Conservation (phyloP, 2,113 vertebrate species). For the Turnix velox region DNA sequence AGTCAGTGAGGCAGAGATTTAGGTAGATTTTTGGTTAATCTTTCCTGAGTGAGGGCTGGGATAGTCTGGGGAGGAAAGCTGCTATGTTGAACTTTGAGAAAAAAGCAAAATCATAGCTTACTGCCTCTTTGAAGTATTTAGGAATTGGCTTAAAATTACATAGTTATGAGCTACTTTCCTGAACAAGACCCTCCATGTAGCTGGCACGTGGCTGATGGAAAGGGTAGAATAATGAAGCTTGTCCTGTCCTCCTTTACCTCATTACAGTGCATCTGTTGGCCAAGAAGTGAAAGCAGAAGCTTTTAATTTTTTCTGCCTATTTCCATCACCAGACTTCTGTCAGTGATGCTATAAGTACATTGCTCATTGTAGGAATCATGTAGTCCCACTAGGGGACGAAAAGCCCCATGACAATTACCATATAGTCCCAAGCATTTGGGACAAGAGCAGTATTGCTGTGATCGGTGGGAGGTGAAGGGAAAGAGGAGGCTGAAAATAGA, state of each 20-base stretch:
- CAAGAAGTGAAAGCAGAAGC: neutral
- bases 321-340: neutral
- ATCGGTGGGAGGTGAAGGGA: neutral
- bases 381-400: neutral
- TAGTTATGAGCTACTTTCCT: neutral
- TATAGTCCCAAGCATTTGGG: neutral
- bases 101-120: neutral
- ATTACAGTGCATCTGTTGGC: neutral
- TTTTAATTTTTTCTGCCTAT: neutral
- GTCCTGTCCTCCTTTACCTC: neutral
- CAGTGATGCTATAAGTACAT: neutral
- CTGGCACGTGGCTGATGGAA: neutral
- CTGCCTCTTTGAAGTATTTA: neutral
- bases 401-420: neutral
- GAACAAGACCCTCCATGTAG: neutral
- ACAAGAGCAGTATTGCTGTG: neutral
- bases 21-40: neutral
- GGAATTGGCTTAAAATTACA: neutral
- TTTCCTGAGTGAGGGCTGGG: neutral
- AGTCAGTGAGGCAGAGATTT: neutral
- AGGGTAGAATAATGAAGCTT: neutral
- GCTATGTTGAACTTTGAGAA: neutral
- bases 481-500: neutral
- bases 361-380: neutral
- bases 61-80: neutral